Percentiles rank a stretch among this genome's conserved stretches.
Evolutionary conservation across 30 jellyfish, hydroid and myxozoan species (phyloP).

Genomic region (Cassiopea andromeda): DNA sequence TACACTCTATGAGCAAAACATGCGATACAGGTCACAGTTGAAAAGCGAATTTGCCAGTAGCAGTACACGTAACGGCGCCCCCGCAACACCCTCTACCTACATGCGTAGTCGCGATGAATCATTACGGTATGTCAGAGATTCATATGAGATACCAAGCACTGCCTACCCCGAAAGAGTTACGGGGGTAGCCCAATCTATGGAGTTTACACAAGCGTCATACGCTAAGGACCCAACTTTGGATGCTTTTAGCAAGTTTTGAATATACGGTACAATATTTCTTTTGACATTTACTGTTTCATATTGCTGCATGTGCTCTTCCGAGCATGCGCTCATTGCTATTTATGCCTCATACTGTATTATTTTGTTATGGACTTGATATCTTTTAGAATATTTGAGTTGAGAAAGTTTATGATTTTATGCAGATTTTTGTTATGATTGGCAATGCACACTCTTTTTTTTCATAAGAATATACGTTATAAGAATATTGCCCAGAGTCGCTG

Average conservation of each 20-base stretch:
- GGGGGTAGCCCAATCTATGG: neutral
- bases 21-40: constrained; percentile 89
- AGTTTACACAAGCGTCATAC: neutral
- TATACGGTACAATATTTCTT: neutral
- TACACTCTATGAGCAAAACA: constrained; percentile 94
- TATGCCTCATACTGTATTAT: no score
- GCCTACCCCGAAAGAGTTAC: constrained; percentile 29
- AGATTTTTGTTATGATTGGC: no score
- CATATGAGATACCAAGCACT: constrained; percentile 41
- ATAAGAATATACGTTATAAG: no score
- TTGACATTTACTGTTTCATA: no score
- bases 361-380: no score
- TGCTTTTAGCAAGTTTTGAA: constrained; percentile 13
- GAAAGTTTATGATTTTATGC: no score
- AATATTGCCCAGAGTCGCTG: no score
- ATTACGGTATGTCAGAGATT: constrained; percentile 49
- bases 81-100: constrained; percentile 48
- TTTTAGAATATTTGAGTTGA: no score
- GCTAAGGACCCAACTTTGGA: constrained; percentile 36
- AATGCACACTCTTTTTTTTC: no score
- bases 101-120: constrained; percentile 66
- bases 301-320: no score
- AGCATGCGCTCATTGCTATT: no score
- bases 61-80: constrained; percentile 36
- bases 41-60: constrained; percentile 64